Evolutionary conservation across 2,113 vertebrate species (phyloP), one percentile per base, ranked within the genome.

Genomic region (Nestor notabilis): DNA sequence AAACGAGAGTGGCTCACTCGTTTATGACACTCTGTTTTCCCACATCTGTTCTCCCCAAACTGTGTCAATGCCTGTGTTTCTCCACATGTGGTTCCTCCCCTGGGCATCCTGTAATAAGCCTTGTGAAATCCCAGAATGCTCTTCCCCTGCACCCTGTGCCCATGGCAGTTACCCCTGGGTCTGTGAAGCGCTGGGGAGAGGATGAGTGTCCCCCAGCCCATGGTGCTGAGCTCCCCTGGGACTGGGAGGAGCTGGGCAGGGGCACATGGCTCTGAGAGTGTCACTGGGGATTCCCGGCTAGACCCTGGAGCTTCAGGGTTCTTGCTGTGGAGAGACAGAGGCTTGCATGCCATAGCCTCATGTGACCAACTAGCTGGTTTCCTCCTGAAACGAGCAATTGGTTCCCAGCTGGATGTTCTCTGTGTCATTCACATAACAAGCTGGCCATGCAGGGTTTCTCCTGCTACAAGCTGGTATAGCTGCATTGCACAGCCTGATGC

Each of bases 1-100:
- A n/a, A n/a, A n/a, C n/a, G n/a, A n/a, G n/a, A n/a, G n/a, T n/a
- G n/a, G n/a, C n/a, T n/a, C n/a, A n/a, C n/a, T n/a, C n/a, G n/a
- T n/a, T n/a, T n/a, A n/a, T n/a, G n/a, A n/a, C n/a, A n/a, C 28
- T 37, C 24, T 41, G 6, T 49, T 78, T 72, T 65, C 8, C n/a
- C 39, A 35, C 0, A 1, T 43, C 41, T 78, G 10, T 63, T 80
- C 14, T 49, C 12, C 23, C 2, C 53, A 61, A 18, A 53, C 3
- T 33, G 13, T 20, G 17, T 1, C 0, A 1, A 5, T 31, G 18
- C n/a, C 49, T 23, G 3, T 0, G 0, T 56, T 84, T 60, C 35
- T 9, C 28, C 8, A 41, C 25, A 2, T 7, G 18, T 25, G 1
- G 8, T 10, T 65, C 19, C 17, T 68, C 10, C 37, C 8, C 5